Percentiles rank a stretch among this genome's conserved stretches.
These are phyloP conservation scores for Tholera decimalis DNA, from an alignment of 2,888 invertebrate genomes.

Conservation along the genomic window DNA sequence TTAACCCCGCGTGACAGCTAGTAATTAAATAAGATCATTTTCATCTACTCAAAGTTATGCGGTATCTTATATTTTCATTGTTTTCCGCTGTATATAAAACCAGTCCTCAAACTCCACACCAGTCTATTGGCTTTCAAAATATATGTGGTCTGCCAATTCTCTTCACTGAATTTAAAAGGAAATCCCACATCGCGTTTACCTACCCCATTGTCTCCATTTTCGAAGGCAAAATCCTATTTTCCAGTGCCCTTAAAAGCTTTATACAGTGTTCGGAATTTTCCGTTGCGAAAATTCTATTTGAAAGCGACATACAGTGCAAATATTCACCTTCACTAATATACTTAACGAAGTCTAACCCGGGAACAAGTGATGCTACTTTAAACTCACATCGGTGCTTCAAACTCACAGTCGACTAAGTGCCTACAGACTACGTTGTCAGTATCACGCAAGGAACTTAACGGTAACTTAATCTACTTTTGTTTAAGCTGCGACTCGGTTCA, in stretches of 20 bases:
- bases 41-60: too few species aligned
- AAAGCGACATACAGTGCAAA: constrained; percentile 52
- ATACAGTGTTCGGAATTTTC: constrained; percentile 42
- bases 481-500: constrained; percentile 66
- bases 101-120: constrained; percentile 6
- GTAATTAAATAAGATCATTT: too few species aligned
- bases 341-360: constrained; percentile 53
- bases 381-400: constrained; percentile 27
- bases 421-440: constrained; percentile 54
- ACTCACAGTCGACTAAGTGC: constrained; percentile 45
- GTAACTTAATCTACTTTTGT: constrained; percentile 76
- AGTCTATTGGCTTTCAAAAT: constrained; percentile 30
- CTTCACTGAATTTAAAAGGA: constrained; percentile 43
- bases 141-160: constrained; percentile 32
- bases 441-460: constrained; percentile 59
- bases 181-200: constrained; percentile 44
- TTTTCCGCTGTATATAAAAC: neutral
- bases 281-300: constrained; percentile 34
- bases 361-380: constrained; percentile 55
- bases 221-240: constrained; percentile 46
- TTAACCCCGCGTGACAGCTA: too few species aligned
- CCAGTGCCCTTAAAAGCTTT: constrained; percentile 42
- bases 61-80: neutral
- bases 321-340: constrained; percentile 59
- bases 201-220: constrained; percentile 37